Evolutionary conservation across 2,888 invertebrate genomes (phyloP).

Genomic region (Baronia brevicornis): DNA sequence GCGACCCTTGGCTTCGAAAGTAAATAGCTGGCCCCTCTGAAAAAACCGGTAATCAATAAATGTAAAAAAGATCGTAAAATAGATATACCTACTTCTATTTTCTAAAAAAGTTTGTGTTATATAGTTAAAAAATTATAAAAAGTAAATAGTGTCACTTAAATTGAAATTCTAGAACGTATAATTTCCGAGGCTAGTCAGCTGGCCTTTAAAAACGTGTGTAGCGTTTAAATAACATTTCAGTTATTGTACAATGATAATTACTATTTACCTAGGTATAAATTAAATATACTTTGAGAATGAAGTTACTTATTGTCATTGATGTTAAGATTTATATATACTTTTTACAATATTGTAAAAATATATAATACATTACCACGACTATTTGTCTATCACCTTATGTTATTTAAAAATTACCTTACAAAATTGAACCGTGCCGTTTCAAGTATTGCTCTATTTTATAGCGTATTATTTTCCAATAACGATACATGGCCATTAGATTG

Average conservation of each 20-base stretch:
- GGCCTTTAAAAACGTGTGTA: conserved; percentile 44
- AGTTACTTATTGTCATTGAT: no score
- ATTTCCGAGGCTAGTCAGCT: conserved; percentile 40
- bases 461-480: conserved; percentile 5
- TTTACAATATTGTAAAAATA: no score
- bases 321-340: no score
- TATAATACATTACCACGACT: no score
- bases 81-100: conserved; percentile 12
- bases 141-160: conserved; percentile 22
- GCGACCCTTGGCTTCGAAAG: no score
- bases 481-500: conserved; percentile 1
- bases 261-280: no score
- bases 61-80: no score
- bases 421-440: not conserved
- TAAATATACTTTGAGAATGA: no score
- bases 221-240: conserved; percentile 24
- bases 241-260: conserved; percentile 9
- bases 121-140: not conserved
- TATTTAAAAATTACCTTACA: no score
- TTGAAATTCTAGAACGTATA: conserved; percentile 25
- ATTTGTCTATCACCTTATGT: no score
- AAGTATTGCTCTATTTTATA: conserved; percentile 2
- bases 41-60: no score
- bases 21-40: no score
- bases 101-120: not conserved